Evolutionary conservation across 2,888 invertebrate genomes (phyloP).

Genomic region (Myopa tessellatipennis): DNA sequence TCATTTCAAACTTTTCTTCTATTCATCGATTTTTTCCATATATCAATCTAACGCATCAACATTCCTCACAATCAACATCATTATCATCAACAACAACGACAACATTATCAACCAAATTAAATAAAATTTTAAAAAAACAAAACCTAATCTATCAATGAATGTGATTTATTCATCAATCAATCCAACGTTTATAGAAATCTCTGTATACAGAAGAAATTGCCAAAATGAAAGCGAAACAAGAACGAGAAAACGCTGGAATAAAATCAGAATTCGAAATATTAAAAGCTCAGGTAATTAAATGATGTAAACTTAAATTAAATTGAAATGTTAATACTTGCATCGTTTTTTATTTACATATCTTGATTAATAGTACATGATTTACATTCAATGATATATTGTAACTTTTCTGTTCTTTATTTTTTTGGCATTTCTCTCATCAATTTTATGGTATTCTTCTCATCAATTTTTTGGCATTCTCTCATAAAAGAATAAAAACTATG

Average conservation of each 20-base stretch:
- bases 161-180: background rate
- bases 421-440: background rate
- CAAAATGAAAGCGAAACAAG: conserved; percentile 65
- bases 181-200: conserved; percentile 57
- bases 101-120: background rate
- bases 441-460: too few relatives aligned
- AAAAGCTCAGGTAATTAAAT: conserved; percentile 56
- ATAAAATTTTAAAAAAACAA: background rate
- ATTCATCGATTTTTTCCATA: background rate
- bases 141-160: background rate
- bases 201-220: conserved; percentile 64
- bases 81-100: background rate
- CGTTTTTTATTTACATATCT: too few relatives aligned
- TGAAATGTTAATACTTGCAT: background rate
- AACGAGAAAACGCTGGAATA: conserved; percentile 56
- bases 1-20: conserved; percentile 11
- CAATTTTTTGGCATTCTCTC: conserved; percentile 5
- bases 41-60: background rate
- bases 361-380: too few relatives aligned
- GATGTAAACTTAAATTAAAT: conserved; percentile 2
- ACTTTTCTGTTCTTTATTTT: background rate
- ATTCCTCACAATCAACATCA: conserved; percentile 16
- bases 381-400: too few relatives aligned
- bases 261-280: conserved; percentile 56
- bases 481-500: conserved; percentile 60